Conservation (phyloP, 2,888 invertebrate genomes). For the Nomada fabriciana region DNA sequence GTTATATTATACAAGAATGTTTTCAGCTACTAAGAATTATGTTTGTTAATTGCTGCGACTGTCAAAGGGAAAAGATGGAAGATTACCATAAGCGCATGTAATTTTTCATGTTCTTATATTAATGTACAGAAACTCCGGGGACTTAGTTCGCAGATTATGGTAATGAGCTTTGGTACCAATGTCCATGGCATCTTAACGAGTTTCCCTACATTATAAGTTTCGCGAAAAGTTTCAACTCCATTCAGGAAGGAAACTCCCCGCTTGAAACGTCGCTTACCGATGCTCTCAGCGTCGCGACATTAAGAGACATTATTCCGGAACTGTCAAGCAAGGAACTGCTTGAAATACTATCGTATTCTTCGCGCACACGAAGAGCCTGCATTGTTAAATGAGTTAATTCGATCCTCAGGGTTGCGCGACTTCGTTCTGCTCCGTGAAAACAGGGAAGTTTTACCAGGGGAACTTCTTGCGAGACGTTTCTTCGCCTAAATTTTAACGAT, state of each 20-base stretch:
- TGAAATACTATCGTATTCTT: constrained; percentile 52
- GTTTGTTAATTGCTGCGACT: constrained; percentile 10
- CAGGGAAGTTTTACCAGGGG: constrained; percentile 1
- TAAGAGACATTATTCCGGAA: constrained; percentile 65
- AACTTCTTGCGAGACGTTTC: neutral
- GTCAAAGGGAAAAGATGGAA: neutral
- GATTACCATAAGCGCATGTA: constrained; percentile 2
- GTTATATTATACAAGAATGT: neutral
- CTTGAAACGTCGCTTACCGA: constrained; percentile 64
- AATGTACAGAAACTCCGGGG: constrained; percentile 37
- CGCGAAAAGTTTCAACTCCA: constrained; percentile 64
- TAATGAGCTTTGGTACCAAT: constrained; percentile 69
- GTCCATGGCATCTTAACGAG: constrained; percentile 73
- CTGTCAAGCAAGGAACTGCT: constrained; percentile 53
- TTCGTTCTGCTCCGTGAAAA: constrained; percentile 3
- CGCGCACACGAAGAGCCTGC: constrained; percentile 35
- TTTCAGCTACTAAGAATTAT: neutral
- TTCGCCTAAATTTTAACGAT: neutral
- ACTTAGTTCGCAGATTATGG: constrained; percentile 67
- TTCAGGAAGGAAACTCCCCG: constrained; percentile 46
- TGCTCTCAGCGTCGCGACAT: constrained; percentile 61
- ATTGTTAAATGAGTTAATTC: constrained; percentile 63
- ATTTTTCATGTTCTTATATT: constrained; percentile 51
- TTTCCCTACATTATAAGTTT: constrained; percentile 67
- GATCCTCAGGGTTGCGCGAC: constrained; percentile 3